Percentiles rank a stretch among this genome's conserved stretches.
phyloP scores from a whole-genome alignment of 2,113 vertebrate genomes.

The Sisor rabdophorus region DNA sequence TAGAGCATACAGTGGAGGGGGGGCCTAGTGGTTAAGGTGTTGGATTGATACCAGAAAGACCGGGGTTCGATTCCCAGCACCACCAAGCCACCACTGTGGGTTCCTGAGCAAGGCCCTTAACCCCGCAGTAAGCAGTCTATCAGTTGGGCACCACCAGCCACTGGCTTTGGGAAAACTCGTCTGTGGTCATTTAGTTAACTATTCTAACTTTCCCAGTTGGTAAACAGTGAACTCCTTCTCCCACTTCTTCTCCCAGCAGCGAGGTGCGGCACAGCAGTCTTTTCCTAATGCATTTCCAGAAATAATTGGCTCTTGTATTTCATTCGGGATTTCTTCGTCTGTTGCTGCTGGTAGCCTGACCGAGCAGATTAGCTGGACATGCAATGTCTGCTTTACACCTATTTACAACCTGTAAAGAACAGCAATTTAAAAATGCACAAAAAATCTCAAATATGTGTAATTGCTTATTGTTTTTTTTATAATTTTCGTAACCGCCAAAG shows the following conservation, averaged over 20 bases:
- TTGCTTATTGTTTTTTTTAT: conserved; percentile 36
- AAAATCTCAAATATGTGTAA: conserved; percentile 21
- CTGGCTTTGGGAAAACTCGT: too few species aligned
- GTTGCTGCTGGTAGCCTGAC: not conserved
- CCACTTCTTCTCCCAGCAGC: not conserved
- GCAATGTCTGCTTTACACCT: not conserved
- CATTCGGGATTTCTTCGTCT: conserved; percentile 23
- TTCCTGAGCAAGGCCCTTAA: too few species aligned
- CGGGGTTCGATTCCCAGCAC: too few species aligned
- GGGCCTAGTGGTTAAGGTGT: too few species aligned
- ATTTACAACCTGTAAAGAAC: not conserved
- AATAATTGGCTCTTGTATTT: conserved; percentile 16
- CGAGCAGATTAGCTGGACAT: not conserved
- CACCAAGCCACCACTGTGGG: too few species aligned
- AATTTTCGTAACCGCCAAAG: too few species aligned
- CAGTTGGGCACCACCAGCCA: too few species aligned
- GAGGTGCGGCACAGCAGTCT: not conserved
- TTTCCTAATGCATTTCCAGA: conserved; percentile 24
- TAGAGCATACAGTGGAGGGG: not conserved
- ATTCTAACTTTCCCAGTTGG: too few species aligned
- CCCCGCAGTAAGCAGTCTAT: too few species aligned
- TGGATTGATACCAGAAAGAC: too few species aligned
- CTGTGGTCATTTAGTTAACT: too few species aligned
- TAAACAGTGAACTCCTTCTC: not conserved
- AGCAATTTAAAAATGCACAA: conserved; percentile 12